A percentile compares a stretch with the other conserved stretches of the same genome.
Evolutionary conservation across 2,113 vertebrate species (phyloP).

Genomic region (Anarhynchus alexandrinus): DNA sequence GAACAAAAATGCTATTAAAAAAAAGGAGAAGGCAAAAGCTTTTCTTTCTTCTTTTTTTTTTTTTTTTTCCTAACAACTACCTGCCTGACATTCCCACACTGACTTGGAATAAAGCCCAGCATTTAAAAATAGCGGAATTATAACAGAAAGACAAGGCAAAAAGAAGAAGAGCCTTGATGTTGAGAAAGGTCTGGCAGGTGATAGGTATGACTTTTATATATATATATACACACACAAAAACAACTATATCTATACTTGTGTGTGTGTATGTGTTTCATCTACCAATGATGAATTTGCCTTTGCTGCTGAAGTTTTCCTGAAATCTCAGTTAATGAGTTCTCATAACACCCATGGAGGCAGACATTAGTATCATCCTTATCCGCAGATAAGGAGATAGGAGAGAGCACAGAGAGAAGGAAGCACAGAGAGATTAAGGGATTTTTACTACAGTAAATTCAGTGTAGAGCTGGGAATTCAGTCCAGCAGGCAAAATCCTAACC

Average conservation of each 20-base stretch:
- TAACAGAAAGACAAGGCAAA: neutral
- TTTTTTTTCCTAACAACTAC: neutral
- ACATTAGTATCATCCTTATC: neutral
- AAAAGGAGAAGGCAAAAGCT: neutral
- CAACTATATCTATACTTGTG: neutral
- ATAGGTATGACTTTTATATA: neutral
- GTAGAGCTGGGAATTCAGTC: neutral
- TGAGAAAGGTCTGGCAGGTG: neutral
- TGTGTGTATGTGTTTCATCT: neutral
- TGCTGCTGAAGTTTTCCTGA: neutral
- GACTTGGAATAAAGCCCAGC: neutral
- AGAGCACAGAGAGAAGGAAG: neutral
- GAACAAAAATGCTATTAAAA: slow-evolving; percentile 18
- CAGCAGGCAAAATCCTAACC: slow-evolving; percentile 17
- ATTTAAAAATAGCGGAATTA: neutral
- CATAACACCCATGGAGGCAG: neutral
- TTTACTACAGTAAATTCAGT: neutral
- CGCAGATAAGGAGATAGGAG: neutral
- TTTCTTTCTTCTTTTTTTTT: neutral
- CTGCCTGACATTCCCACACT: slow-evolving; percentile 7
- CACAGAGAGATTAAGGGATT: slow-evolving; percentile 49
- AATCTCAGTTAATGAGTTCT: slow-evolving; percentile 48
- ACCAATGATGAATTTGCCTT: neutral
- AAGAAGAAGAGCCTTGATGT: neutral
- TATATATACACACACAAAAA: neutral